Percentiles rank a stretch among this genome's conserved stretches.
Conservation (phyloP, 2,888 invertebrate species). For the Leptogaster cylindrica region DNA sequence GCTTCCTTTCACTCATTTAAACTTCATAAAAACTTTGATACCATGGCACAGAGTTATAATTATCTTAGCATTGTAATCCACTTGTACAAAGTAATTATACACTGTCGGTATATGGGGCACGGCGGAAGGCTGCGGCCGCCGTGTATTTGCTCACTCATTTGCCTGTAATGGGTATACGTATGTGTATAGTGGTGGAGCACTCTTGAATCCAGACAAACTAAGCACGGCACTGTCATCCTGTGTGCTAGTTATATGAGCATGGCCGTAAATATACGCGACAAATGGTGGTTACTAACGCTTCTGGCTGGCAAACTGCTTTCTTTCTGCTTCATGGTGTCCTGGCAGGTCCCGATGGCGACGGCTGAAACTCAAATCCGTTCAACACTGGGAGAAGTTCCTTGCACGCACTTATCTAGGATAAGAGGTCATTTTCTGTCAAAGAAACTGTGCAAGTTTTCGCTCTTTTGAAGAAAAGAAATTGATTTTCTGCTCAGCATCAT, state of each 20-base stretch:
- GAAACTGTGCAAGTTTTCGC: conserved; percentile 14
- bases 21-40: neutral
- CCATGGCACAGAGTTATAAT: neutral
- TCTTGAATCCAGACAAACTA: neutral
- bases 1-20: neutral
- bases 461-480: conserved; percentile 9
- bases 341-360: conserved; percentile 1
- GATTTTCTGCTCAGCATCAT: conserved; percentile 4
- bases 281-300: conserved; percentile 13
- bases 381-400: neutral
- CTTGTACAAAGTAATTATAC: conserved; percentile 11
- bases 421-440: conserved; percentile 16
- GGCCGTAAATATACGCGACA: conserved; percentile 11
- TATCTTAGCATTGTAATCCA: conserved; percentile 7
- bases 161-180: conserved; percentile 2
- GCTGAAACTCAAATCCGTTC: neutral
- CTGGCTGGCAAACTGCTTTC: conserved; percentile 2
- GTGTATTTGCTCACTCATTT: conserved; percentile 15
- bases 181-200: neutral
- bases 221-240: neutral
- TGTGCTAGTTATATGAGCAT: neutral
- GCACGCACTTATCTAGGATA: conserved; percentile 21
- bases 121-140: neutral
- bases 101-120: conserved; percentile 1
- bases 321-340: neutral